Conservation (phyloP, 2,113 vertebrate genomes). For the Lutjanus erythropterus region DNA sequence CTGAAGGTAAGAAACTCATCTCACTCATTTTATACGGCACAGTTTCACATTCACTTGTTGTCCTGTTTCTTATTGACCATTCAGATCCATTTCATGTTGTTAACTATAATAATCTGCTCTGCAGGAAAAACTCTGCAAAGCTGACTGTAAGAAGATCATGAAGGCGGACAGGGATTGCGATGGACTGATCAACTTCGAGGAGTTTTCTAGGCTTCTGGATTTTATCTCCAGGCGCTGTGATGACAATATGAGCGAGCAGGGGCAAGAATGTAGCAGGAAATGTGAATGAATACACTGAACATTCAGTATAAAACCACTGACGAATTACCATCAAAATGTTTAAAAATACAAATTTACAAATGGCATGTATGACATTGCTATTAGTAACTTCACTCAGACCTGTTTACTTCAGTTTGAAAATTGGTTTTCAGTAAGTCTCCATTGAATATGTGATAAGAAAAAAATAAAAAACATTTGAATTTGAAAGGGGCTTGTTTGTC, state of each 20-base stretch:
- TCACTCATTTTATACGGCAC: background rate
- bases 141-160: too few species aligned
- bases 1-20: constrained; percentile 15
- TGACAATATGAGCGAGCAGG: background rate
- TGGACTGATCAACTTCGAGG: too few species aligned
- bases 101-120: background rate
- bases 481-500: background rate
- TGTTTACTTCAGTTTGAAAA: background rate
- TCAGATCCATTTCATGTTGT: background rate
- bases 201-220: background rate
- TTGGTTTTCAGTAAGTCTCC: too few species aligned
- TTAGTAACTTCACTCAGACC: too few species aligned
- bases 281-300: too few species aligned
- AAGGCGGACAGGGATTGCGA: too few species aligned
- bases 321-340: too few species aligned
- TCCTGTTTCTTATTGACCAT: background rate
- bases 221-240: background rate
- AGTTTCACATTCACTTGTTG: background rate
- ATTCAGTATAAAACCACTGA: too few species aligned
- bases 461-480: background rate
- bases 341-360: too few species aligned
- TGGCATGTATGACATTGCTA: too few species aligned
- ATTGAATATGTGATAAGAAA: background rate
- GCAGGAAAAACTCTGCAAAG: background rate
- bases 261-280: too few species aligned